A percentile compares a stretch with the other conserved stretches of the same genome.
phyloP scores from a whole-genome alignment of 2,888 invertebrate species.

The Dione juno region DNA sequence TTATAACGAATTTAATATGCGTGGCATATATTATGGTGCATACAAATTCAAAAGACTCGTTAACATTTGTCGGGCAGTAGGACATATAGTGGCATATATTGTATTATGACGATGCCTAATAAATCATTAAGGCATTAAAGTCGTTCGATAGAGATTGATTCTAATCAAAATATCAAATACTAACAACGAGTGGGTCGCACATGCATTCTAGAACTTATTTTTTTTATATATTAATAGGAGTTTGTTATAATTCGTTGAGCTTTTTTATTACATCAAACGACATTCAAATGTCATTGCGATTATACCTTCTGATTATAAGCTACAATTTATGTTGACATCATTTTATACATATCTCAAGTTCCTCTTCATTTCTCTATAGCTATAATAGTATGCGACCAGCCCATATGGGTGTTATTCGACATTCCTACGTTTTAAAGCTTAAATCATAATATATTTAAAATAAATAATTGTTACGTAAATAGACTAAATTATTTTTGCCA shows the following conservation, averaged over 20 bases:
- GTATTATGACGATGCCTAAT: constrained; percentile 10
- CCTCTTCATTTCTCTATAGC: not conserved
- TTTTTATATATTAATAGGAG: not conserved
- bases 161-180: constrained; percentile 33
- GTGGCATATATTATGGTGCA: constrained; percentile 56
- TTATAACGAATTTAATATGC: constrained; percentile 65
- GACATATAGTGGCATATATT: constrained; percentile 24
- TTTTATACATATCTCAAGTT: not conserved
- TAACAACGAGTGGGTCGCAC: constrained; percentile 15
- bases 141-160: constrained; percentile 8
- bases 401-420: not conserved
- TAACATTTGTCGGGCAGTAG: constrained; percentile 42
- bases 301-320: constrained; percentile 6
- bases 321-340: constrained; percentile 7
- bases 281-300: constrained; percentile 15
- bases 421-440: not conserved
- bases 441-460: no score
- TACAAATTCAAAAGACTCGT: constrained; percentile 39
- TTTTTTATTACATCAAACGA: constrained; percentile 21
- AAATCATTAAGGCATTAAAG: constrained; percentile 31
- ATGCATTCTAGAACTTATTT: constrained; percentile 18
- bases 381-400: not conserved
- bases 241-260: constrained; percentile 16
- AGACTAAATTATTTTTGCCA: no score
- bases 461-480: no score